A percentile compares a stretch with the other conserved stretches of the same genome.
phyloP scores from a whole-genome alignment of 2,797 vertebrate genomes.

The Mus minutoides region DNA sequence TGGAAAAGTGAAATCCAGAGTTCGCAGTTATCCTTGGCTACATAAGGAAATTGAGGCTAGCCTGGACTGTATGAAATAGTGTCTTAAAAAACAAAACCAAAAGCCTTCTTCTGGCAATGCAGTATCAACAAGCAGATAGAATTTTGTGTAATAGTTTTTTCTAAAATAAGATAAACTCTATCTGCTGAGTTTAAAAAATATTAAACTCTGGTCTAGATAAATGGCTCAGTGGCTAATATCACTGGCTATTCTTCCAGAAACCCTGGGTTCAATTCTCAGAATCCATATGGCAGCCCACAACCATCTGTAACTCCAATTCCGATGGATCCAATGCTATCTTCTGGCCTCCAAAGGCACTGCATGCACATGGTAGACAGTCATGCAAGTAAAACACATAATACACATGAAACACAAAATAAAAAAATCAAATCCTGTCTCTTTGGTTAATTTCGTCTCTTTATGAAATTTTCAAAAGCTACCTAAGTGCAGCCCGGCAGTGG shows the following conservation, averaged over 20 bases:
- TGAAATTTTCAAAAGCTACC: not conserved
- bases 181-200: constrained; percentile 27
- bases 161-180: constrained; percentile 1
- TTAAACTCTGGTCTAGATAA: not conserved
- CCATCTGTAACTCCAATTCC: not conserved
- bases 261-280: not conserved
- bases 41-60: not conserved
- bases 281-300: not conserved
- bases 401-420: not conserved
- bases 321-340: too few relatives aligned
- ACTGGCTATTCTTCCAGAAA: not conserved
- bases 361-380: not conserved
- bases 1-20: not conserved
- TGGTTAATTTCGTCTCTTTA: constrained; percentile 37
- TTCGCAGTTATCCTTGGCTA: not conserved
- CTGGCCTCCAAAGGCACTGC: not conserved
- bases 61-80: not conserved
- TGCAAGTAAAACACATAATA: not conserved
- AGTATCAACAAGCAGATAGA: constrained; percentile 7
- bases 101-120: not conserved
- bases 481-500: not conserved
- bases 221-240: not conserved
- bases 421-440: constrained; percentile 26
- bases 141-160: constrained; percentile 23
- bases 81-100: not conserved